phyloP scores from a whole-genome alignment of 37 sponge, comb jelly and placozoan genomes.

The Hormiphora californensis region DNA sequence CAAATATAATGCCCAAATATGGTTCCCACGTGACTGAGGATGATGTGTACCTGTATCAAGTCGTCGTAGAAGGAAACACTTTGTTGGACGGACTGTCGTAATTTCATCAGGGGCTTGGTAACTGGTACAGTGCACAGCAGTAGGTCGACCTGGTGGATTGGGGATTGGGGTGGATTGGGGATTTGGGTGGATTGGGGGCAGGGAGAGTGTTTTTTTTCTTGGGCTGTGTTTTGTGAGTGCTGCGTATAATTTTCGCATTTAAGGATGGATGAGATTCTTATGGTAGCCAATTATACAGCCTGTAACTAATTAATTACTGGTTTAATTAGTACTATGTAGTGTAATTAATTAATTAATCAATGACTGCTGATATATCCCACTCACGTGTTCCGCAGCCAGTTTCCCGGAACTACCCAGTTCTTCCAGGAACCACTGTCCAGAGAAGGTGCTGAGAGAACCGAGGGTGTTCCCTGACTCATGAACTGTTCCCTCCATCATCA shows the following conservation, averaged over 20 bases:
- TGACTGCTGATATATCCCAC: neutral
- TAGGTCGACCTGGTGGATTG: neutral
- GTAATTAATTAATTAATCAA: neutral
- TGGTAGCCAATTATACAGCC: too few species aligned
- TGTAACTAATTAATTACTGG: too few species aligned
- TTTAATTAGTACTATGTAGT: neutral
- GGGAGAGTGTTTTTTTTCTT: too few species aligned
- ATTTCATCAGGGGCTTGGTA: too few species aligned
- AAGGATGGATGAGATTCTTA: too few species aligned
- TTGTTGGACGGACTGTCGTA: neutral
- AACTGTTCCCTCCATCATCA: slow-evolving; percentile 14
- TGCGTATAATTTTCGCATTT: too few species aligned
- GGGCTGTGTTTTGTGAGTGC: too few species aligned
- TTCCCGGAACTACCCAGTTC: slow-evolving; percentile 72
- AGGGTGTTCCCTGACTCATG: neutral
- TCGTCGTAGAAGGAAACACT: neutral
- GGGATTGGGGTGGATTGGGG: too few species aligned
- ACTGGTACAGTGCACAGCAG: neutral
- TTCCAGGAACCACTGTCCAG: slow-evolving; percentile 95
- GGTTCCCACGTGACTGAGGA: too few species aligned
- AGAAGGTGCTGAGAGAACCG: slow-evolving; percentile 29
- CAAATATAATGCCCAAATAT: too few species aligned
- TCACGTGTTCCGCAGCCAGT: slow-evolving; percentile 33
- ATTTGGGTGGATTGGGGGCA: too few species aligned
- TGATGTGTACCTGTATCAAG: neutral